Base-by-base conservation (phyloP, 2,888 invertebrate species). In the Conistra vaccinii region DNA sequence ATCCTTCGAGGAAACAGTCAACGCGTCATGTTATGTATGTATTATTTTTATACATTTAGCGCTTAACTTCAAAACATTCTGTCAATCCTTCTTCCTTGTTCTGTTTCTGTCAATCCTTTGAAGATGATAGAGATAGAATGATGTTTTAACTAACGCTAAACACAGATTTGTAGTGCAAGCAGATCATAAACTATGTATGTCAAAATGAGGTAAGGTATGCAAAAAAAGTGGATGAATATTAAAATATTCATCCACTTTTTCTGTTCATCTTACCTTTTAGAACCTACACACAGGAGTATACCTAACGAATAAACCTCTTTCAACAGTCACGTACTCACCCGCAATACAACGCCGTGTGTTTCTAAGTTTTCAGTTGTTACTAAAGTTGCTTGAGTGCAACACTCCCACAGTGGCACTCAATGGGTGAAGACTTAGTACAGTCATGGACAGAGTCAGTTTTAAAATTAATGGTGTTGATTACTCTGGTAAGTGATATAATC, bases 391-490 rank as follows among this genome's bases (percentile, higher is more conserved):
- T 20, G 23, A 62, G 26, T 65, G 4, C 10, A 35, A 3, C 58
- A 76, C 12, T 82, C 10, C 1, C 3, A 23, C 10, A 45, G 32
- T 57, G 3, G 26, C 23, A 23, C 23, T 14, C 51, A 63, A 32
- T 69, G 29, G 12, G 51, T 63, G 23, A 45, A 5, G 48, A 60
- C 20, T 26, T 42, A 29, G 51, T 66, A 48, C 29, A 35, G 26
- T 26, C 48, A 85, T 85, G 85, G 74, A 78, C 23, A 63, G 74
- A 73, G 62, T 83, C 2, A 63, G n/a, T 60, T 85, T 85, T 58
- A 85, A 83, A 74, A 73, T 85, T 5, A 85, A 85, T 62, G 66
- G 78, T 1, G 39, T 65, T 9, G 74, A 74, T 14, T 83, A 85
- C 65, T 73, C 85, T 0, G 85, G 85, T 85, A 48, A 76, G 78